phyloP scores from a whole-genome alignment of 2,113 vertebrate species.

The Tupaia chinensis region DNA sequence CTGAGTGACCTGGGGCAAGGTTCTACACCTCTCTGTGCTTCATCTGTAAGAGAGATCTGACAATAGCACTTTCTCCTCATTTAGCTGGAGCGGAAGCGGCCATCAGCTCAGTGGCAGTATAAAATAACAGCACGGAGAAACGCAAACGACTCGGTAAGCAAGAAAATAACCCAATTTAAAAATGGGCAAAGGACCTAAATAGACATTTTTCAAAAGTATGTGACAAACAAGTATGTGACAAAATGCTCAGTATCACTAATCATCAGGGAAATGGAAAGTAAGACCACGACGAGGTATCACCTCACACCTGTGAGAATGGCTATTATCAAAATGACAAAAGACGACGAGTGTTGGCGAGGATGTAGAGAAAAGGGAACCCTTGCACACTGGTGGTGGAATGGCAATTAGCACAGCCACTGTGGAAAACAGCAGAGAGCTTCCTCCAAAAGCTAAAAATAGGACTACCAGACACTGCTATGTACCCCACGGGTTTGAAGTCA shows the following conservation, averaged over 20 bases:
- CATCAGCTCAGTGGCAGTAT: neutral
- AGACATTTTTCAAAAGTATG: neutral
- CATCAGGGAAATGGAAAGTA: neutral
- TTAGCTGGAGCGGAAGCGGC: neutral
- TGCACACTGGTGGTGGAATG: neutral
- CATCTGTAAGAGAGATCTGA: neutral
- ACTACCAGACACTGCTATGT: neutral
- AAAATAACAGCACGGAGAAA: neutral
- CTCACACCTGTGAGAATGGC: neutral
- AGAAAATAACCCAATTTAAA: neutral
- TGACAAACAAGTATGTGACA: neutral
- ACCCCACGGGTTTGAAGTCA: neutral
- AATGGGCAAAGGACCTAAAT: neutral
- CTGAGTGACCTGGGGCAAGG: conserved; percentile 20
- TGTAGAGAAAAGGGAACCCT: neutral
- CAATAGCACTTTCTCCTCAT: neutral
- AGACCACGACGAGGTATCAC: neutral
- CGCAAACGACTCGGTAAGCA: neutral
- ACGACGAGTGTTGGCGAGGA: neutral
- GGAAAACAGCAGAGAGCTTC: neutral
- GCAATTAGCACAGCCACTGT: neutral
- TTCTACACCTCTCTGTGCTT: conserved; percentile 6
- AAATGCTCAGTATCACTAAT: neutral
- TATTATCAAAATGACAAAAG: neutral
- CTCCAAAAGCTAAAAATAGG: neutral